Base-by-base conservation (phyloP, 2,113 vertebrate species). In the Myrmophylax atrothorax region DNA sequence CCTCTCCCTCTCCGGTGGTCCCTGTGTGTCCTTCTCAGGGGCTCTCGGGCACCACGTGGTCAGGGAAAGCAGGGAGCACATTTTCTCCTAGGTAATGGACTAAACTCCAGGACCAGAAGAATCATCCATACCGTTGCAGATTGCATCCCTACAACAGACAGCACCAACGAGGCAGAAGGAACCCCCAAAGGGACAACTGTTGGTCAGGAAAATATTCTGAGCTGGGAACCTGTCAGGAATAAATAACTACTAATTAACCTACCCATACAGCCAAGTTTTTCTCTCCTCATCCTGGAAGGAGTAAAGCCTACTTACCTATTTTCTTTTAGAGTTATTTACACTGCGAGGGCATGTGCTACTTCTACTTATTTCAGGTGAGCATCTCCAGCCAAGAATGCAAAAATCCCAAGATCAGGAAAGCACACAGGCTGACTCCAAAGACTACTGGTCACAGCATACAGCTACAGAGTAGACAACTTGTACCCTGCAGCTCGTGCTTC, bases 401-500 rank as follows among this genome's bases (percentile, higher is more conserved):
- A 93, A 89, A 63, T 55, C 23, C 35, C 52, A 63, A 5, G 26
- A 78, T n/a, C 20, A 56, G 18, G 40, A 87, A 28, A 73, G 44
- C 53, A 68, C 16, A 47, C 10, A 62, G 50, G 31, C 46, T 83
- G 46, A 69, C 15, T 69, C 12, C 31, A 55, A 74, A 66, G 33
- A 53, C 31, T 53, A 18, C 37, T 64, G 46, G 12, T 37, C 82
- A 35, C 6, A 53, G 53, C 50, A 46, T 1, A 53, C 14, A 81
- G 35, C 42, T 46, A 58, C 49, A 66, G 31, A 79, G 52, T 78
- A 84, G 26, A 68, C 33, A 72, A 59, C 8, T 19, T 33, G 8
- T 35, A 68, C 0, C 3, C 20, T 56, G 38, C 49, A 88, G 38
- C 33, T 87, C 0, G 0, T 37, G 40, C n/a, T 62, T 87, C 53